Base-by-base conservation (phyloP, 2,113 vertebrate species). In the Stigmatopora argus region DNA sequence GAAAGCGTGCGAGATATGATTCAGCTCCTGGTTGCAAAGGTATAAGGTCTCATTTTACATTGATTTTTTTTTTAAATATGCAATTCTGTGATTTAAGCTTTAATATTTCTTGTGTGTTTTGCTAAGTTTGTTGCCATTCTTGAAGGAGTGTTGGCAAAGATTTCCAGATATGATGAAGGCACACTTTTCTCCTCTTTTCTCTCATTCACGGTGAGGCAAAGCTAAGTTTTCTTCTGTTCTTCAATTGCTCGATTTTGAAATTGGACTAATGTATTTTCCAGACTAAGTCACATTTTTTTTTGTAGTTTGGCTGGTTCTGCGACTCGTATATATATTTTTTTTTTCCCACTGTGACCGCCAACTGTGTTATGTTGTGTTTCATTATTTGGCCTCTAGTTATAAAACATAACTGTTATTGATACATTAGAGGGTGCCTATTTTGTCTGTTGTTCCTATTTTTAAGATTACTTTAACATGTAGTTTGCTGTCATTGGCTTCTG, bases 1-100 rank as follows among this genome's bases (percentile, higher is more conserved):
- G 96, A 99, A 89, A 97, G 94, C 75, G 96, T 99, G 89, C 98
- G 92, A 90, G 96, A 99, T 90, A 99, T 99, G 96, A 98, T 99
- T 86, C 91, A 95, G 81, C 91, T 96, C 78, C 88, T 99, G 85
- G 95, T 99, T 71, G 96, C 95, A 88, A 99, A 99, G 96, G 97
- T 99, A 91, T 1, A 44, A 15, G 21, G 59, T 1, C 47, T 15
- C 48, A 63, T 66, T 14, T 57, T 49, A 3, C n/a, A 17, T 9
- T 4, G 44, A 35, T 62, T 14, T 31, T 31, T 31, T 31, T 31
- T 31, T 31, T 23, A 31, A 14, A 4, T 13, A 15, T 31, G 38
- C 38, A 41, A 41, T 14, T 2, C 21, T 13, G 26, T 14, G 0
- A 46, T 17, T 23, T 1, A 38, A n/a, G 8, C 7, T 11, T 45